Percentiles rank a stretch among this genome's conserved stretches.
phyloP scores from a whole-genome alignment of 1,140 invertebrate genomes.

The Campoletis sonorensis region DNA sequence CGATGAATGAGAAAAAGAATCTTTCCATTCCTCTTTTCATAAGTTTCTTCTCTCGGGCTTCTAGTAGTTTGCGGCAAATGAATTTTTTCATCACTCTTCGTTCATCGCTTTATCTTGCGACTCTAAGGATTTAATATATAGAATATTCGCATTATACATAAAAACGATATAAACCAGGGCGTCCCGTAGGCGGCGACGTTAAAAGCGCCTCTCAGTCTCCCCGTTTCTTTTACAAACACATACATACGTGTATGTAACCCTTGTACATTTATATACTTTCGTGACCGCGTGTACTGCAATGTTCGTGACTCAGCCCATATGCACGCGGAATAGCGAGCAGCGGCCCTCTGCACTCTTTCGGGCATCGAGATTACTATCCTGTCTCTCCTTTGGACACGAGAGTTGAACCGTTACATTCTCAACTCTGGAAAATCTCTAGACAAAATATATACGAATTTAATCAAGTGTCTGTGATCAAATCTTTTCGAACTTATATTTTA shows the following conservation, averaged over 20 bases:
- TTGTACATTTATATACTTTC: conserved; percentile 36
- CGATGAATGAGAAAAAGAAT: conserved; percentile 13
- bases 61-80: neutral
- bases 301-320: conserved; percentile 52
- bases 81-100: conserved; percentile 8
- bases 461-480: neutral
- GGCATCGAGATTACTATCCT: conserved; percentile 51
- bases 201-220: conserved; percentile 30
- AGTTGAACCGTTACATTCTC: conserved; percentile 50
- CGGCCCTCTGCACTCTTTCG: neutral
- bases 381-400: conserved; percentile 42
- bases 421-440: conserved; percentile 43
- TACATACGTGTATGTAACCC: neutral
- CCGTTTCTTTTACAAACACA: neutral
- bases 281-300: conserved; percentile 51
- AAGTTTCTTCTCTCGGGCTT: neutral
- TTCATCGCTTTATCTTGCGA: neutral
- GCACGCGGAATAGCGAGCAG: conserved; percentile 11
- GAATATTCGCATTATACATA: neutral
- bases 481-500: neutral
- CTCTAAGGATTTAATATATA: neutral
- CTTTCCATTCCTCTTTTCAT: neutral
- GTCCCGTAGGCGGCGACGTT: conserved; percentile 16
- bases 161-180: conserved; percentile 12
- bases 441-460: neutral